These are phyloP conservation scores for Urocolius indicus DNA, from an alignment of 2,113 vertebrate species.

Conservation along the genomic window DNA sequence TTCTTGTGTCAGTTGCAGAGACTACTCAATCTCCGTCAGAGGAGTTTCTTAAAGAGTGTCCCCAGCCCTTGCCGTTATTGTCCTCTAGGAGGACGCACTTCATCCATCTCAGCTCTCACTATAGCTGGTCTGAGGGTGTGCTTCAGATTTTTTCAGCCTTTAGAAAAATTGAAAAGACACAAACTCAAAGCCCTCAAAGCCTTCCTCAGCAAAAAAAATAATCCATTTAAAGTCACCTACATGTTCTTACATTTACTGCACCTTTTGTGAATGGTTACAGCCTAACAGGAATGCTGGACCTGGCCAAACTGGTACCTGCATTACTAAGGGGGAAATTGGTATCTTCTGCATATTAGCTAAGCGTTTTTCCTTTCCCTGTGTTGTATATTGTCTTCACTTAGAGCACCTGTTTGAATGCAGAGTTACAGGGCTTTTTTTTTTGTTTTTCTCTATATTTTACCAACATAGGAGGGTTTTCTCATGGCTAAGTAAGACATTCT, in stretches of 20 bases:
- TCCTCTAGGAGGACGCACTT: background rate
- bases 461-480: background rate
- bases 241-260: background rate
- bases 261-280: background rate
- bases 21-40: background rate
- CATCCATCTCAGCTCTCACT: background rate
- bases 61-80: background rate
- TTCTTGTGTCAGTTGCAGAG: background rate
- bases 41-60: background rate
- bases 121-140: background rate
- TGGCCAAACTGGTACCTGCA: background rate
- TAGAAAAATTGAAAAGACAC: background rate
- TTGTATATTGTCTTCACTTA: background rate
- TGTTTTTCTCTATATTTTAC: background rate
- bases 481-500: slow-evolving; percentile 4
- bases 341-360: background rate
- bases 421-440: background rate
- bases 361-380: background rate
- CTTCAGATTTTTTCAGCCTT: background rate
- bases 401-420: background rate
- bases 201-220: background rate
- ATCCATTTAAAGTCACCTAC: background rate
- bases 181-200: background rate
- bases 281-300: background rate
- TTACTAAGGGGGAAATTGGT: background rate